Base-by-base conservation (phyloP, 2,797 vertebrate species). In the Nasua narica region DNA sequence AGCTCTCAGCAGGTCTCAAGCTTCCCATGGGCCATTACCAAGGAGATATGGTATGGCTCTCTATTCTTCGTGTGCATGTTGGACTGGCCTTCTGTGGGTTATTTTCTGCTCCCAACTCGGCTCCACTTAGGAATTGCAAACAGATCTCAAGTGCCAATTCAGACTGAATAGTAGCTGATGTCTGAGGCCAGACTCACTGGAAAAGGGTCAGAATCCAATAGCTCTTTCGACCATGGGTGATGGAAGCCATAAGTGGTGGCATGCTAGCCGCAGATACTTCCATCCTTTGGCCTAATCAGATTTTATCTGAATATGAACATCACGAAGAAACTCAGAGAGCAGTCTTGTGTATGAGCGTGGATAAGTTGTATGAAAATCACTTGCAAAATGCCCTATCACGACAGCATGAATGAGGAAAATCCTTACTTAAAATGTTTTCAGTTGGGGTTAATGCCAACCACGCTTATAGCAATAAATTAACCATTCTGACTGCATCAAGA, bases 381-480 rank as follows among this genome's bases (percentile, higher is more conserved):
- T 82, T 67, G n/a, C 77, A 72, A 81, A 87, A 76, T 29, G 5
- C 6, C 65, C 32, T 60, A 3, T 27, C 52, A 69, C 8, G n/a
- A 46, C 65, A 92, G 23, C 48, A 3, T 25, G 14, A 67, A 12
- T 70, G n/a, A 72, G 60, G 23, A 87, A 96, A 87, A 92, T 37
- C 13, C 52, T 81, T 46, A 46, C 12, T 92, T 81, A 46, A 52
- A 69, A 90, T 72, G 7, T 48, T 92, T 87, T 85, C 58, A 40
- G 5, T 96, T 91, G 91, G 79, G n/a, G 32, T 83, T 91, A 69
- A 69, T 70, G 29, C 29, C 43, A 86, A 56, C 50, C 79, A 16
- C 9, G 11, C 62, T 32, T 12, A 67, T 89, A 94, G 76, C 74
- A 83, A 90, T 52, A 87, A 94, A 54, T 74, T 54, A 82, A n/a